Conservation (phyloP, 2,797 vertebrate species). For the Rousettus madagascariensis region DNA sequence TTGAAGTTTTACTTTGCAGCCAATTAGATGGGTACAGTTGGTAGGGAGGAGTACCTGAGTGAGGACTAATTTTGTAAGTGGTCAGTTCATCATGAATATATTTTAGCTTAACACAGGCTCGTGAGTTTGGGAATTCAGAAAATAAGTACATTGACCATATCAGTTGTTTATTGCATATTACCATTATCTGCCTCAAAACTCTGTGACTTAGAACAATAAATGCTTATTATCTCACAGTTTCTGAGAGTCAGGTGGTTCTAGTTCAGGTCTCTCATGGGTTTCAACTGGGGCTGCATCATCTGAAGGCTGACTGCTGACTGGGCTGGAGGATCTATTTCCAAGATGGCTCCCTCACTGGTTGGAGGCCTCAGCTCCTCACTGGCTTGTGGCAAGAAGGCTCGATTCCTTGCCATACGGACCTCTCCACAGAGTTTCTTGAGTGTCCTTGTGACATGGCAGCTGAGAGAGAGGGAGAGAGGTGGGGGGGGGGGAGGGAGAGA, state of each 20-base stretch:
- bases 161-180: background rate
- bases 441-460: background rate
- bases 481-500: too few species aligned
- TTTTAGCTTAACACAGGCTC: background rate
- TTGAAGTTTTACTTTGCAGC: background rate
- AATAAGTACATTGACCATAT: background rate
- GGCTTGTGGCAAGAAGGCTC: background rate
- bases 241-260: background rate
- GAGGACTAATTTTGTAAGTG: background rate
- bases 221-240: background rate
- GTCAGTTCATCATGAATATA: background rate
- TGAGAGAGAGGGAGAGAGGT: background rate
- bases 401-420: background rate
- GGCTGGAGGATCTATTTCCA: background rate
- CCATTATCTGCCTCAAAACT: background rate
- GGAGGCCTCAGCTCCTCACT: background rate
- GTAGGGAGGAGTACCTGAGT: background rate
- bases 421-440: background rate
- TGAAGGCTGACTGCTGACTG: background rate
- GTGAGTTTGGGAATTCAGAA: background rate
- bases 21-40: background rate
- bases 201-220: background rate
- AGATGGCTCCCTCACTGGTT: background rate
- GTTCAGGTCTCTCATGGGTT: background rate
- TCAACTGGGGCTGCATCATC: background rate